A percentile compares a stretch with the other conserved stretches of the same genome.
Evolutionary conservation across 2,113 vertebrate species (phyloP).

Genomic region (Charina bottae): DNA sequence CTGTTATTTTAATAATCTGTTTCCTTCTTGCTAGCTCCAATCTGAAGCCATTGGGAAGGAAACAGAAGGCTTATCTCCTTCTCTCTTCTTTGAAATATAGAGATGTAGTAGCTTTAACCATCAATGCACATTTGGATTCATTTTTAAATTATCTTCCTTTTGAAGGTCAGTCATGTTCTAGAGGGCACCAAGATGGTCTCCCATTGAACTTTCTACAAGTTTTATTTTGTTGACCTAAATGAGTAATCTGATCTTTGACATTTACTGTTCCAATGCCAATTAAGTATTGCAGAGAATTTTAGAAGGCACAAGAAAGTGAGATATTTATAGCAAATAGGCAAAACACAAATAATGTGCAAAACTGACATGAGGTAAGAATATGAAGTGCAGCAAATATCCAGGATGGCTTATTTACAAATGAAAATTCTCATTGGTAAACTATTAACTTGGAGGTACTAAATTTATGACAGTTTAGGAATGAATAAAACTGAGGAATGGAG

Average conservation of each 20-base stretch:
- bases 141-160: conserved; percentile 16
- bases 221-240: conserved; percentile 33
- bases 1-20: too few species aligned
- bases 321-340: conserved; percentile 31
- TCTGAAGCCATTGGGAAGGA: neutral
- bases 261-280: conserved; percentile 23
- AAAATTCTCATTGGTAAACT: conserved; percentile 46
- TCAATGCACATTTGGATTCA: neutral
- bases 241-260: conserved; percentile 23
- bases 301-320: neutral
- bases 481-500: conserved; percentile 43
- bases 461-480: conserved; percentile 58
- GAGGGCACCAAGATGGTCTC: neutral
- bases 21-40: neutral
- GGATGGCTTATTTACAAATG: conserved; percentile 46
- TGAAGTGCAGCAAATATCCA: conserved; percentile 35
- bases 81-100: neutral
- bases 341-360: conserved; percentile 25
- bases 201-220: conserved; percentile 2
- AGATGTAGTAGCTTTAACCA: conserved; percentile 2
- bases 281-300: conserved; percentile 7
- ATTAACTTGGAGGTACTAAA: conserved; percentile 64
- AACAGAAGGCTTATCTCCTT: neutral
- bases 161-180: neutral
- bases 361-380: conserved; percentile 25